Base-by-base conservation (phyloP, 1,140 invertebrate species). In the Antheraea mylitta region DNA sequence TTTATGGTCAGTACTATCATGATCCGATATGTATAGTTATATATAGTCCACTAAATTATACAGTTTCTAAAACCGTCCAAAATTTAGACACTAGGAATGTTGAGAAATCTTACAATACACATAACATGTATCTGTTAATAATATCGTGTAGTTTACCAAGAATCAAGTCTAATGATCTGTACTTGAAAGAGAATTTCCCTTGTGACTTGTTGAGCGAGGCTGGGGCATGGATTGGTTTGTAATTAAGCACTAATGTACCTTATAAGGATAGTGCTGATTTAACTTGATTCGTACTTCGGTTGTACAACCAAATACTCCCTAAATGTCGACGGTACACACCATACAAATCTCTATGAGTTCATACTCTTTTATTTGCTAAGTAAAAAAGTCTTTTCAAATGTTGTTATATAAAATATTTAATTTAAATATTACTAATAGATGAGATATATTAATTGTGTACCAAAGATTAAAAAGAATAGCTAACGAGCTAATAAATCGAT, bases 91-190 rank as follows among this genome's bases (percentile, higher is more conserved):
- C 45, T 53, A 16, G 11, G 16, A 16, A 53, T 16, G 16, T 16
- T 16, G 7, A 11, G 16, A 16, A 1, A 13, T 53, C 16, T 53
- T 53, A n/a, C 1, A 53, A 1, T 13, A 16, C 0, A 6, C 13
- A 16, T 13, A 53, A 53, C 16, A 53, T 53, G 11, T 53, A 53
- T 53, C 1, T 53, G 0, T 53, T 53, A 53, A 53, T 53, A 53
- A 53, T 16, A n/a, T 53, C 16, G 45, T 53, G 45, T 53, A 53
- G 45, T 53, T 53, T 13, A 53, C 16, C 16, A 16, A 53, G 45
- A 16, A 53, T 53, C 45, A 53, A 62, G 22, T 66, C 36, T 66
- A 65, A 58, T 68, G 64, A 58, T 68, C 67, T 64, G 45, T 66
- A 37, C 64, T 64, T 58, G 62, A 48, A 38, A 16, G 64, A 59